phyloP scores from a whole-genome alignment of 1,140 invertebrate species.

The Drepana arcuata region DNA sequence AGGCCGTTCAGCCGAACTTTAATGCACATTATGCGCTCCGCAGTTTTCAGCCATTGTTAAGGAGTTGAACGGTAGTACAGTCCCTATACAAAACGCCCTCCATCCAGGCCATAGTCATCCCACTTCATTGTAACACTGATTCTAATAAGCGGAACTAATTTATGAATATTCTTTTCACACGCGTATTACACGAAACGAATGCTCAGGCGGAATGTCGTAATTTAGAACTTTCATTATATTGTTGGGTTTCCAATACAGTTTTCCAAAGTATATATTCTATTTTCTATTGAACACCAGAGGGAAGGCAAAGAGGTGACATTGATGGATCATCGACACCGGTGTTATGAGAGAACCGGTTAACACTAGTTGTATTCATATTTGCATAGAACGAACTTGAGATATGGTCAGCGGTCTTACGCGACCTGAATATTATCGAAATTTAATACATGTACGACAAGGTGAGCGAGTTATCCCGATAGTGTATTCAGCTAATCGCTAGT shows the following conservation, averaged over 20 bases:
- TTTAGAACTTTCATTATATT: constrained; percentile 2
- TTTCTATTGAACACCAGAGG: too few species aligned
- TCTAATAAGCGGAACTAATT: constrained; percentile 7
- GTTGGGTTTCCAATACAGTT: too few species aligned
- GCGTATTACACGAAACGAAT: constrained; percentile 2
- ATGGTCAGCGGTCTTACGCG: constrained; percentile 6
- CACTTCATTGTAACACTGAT: constrained; percentile 3
- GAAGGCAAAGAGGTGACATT: constrained; percentile 19
- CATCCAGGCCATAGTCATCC: too few species aligned
- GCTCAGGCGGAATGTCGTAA: neutral
- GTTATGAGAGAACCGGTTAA: constrained; percentile 10
- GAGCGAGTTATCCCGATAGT: too few species aligned
- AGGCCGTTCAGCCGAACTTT: constrained; percentile 1
- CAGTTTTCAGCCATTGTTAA: constrained; percentile 5
- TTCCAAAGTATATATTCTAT: too few species aligned
- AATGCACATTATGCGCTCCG: constrained; percentile 2
- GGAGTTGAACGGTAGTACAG: neutral
- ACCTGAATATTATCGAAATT: constrained; percentile 10
- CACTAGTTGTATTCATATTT: constrained; percentile 14
- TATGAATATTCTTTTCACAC: constrained; percentile 10
- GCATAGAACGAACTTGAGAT: constrained; percentile 15
- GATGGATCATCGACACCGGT: constrained; percentile 21
- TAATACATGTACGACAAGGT: constrained; percentile 4
- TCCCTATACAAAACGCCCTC: constrained; percentile 2
- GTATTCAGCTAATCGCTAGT: too few species aligned